phyloP scores from a whole-genome alignment of 2,113 vertebrate genomes.

The Stictonetta naevosa region DNA sequence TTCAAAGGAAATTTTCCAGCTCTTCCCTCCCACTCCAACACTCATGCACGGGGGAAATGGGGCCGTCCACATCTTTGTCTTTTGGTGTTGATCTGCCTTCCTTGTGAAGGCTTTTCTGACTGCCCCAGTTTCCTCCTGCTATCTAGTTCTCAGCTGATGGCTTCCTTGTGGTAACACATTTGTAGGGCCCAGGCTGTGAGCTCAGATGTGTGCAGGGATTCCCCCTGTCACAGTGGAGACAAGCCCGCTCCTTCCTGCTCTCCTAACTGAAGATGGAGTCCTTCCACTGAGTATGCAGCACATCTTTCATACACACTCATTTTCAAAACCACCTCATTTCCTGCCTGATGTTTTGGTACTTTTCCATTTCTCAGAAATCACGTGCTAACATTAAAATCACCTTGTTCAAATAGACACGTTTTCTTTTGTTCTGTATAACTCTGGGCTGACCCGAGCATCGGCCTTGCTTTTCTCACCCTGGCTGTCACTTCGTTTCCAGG shows the following conservation, averaged over 20 bases:
- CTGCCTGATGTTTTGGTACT: neutral
- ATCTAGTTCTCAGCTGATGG: neutral
- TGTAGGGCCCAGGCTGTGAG: neutral
- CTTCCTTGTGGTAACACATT: neutral
- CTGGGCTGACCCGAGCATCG: neutral
- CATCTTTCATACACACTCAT: neutral
- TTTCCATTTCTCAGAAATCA: slow-evolving; percentile 21
- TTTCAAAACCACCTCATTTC: slow-evolving; percentile 37
- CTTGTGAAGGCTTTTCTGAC: neutral
- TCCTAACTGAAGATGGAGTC: slow-evolving; percentile 13
- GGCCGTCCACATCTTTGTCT: accelerated
- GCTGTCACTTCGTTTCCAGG: neutral
- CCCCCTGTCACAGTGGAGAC: neutral
- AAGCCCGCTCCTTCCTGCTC: neutral
- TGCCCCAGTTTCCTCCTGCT: neutral
- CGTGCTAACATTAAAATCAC: neutral
- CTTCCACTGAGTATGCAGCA: neutral
- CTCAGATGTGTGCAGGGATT: neutral
- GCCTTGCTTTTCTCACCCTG: neutral
- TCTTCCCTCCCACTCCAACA: neutral
- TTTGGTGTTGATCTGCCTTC: neutral
- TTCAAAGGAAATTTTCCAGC: neutral
- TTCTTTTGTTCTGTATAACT: neutral
- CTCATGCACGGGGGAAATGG: neutral
- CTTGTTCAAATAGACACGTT: neutral